Evolutionary conservation across 1,140 invertebrate genomes (phyloP), one percentile per base, ranked within the genome.

Genomic region (Trichoplusia ni): DNA sequence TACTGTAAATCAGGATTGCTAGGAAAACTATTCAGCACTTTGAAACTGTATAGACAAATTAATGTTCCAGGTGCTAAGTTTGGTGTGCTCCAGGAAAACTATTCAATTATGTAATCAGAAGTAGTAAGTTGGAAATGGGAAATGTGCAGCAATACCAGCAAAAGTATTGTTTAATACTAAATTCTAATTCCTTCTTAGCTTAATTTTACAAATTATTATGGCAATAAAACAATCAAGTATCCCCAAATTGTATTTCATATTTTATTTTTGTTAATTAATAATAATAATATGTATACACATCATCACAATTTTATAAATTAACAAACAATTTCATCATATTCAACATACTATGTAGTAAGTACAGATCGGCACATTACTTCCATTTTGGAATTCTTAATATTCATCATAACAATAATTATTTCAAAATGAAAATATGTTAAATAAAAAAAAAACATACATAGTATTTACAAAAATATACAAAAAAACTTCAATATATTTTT

Each of bases 391-490:
- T n/a, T 44, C 27, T 18, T 49, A 13, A 49, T 49, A 31, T 16
- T 53, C 19, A 42, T 19, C 35, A 46, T 27, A 27, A 31, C 47
- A 53, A n/a, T 42, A 9, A 58, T 60, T 58, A 46, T 33, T 16
- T 16, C 35, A 37, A 42, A 54, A 23, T 19, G 25, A 72, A 38
- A 64, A 76, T 67, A 64, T 70, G 73, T 63, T 73, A 82, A 74
- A 79, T 70, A 71, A 78, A 49, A 29, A 78, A 71, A 71, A 46
- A 66, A 74, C 44, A 56, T 62, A 73, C 54, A n/a, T n/a, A n/a
- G n/a, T 84, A 82, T 87, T 77, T 85, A 86, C 80, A 87, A 77
- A 73, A 80, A 77, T 79, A 70, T 84, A 81, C 64, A 78, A 69
- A 74, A 64, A 69, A 64, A 62, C 27, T 59, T 53, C 60, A 29